Evolutionary conservation across 2,888 invertebrate species (phyloP).

Genomic region (Acleris emargana): DNA sequence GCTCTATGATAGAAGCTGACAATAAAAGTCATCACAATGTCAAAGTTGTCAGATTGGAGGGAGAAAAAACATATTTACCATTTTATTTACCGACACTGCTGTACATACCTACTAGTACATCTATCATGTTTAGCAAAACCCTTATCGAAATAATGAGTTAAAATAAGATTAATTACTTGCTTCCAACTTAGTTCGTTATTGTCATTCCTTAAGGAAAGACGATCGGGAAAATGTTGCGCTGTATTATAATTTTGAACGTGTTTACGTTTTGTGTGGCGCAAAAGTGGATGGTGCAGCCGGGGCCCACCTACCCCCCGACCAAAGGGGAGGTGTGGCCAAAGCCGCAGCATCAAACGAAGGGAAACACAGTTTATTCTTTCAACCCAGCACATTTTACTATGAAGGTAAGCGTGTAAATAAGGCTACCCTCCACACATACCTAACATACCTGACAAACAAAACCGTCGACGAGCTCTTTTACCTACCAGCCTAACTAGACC

Average conservation of each 20-base stretch:
- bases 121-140: constrained; percentile 10
- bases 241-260: constrained; percentile 16
- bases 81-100: constrained; percentile 1
- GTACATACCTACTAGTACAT: constrained; percentile 1
- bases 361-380: constrained; percentile 67
- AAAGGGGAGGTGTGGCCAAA: constrained; percentile 88
- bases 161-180: constrained; percentile 31
- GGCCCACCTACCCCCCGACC: constrained; percentile 80
- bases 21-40: neutral
- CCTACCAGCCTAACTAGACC: too few relatives aligned
- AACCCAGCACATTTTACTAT: constrained; percentile 76
- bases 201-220: neutral
- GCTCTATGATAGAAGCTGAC: constrained; percentile 2
- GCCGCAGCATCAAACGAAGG: constrained; percentile 79
- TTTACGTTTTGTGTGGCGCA: constrained; percentile 15
- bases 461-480: neutral
- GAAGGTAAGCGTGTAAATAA: constrained; percentile 58
- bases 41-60: constrained; percentile 1
- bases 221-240: constrained; percentile 15
- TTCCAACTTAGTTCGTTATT: constrained; percentile 14
- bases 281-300: constrained; percentile 58
- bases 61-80: constrained; percentile 20
- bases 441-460: too few relatives aligned
- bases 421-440: neutral
- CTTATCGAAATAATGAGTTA: constrained; percentile 33